Evolutionary conservation across 2,113 vertebrate genomes (phyloP).

Genomic region (Nipponia nippon): DNA sequence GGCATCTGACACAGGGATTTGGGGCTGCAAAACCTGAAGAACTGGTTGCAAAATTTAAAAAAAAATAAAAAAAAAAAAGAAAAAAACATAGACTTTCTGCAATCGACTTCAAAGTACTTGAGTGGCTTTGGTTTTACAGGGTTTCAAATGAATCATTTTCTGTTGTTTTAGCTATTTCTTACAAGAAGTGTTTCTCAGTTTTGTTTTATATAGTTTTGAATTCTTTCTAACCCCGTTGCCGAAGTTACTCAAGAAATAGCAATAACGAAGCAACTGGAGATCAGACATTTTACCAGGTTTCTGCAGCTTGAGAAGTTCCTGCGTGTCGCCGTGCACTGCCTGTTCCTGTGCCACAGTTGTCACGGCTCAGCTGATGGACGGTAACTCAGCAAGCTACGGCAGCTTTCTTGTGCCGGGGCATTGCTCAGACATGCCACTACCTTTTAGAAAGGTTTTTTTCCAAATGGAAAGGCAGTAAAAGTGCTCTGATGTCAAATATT

Average conservation of each 20-base stretch:
- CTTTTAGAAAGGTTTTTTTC: background rate
- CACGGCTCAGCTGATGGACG: fast-evolving
- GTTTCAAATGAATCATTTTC: background rate
- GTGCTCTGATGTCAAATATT: background rate
- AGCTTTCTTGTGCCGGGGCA: background rate
- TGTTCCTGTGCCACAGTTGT: background rate
- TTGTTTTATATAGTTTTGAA: background rate
- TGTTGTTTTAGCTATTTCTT: background rate
- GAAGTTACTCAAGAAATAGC: background rate
- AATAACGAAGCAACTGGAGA: background rate
- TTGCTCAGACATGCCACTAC: background rate
- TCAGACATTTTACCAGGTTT: background rate
- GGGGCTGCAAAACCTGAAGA: background rate
- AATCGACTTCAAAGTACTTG: background rate
- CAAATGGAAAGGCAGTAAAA: background rate
- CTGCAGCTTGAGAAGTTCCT: background rate
- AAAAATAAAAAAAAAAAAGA: background rate
- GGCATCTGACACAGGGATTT: background rate
- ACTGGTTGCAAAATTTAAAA: background rate
- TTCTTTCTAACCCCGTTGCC: background rate
- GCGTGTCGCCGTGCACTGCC: fast-evolving
- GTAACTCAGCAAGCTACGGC: background rate
- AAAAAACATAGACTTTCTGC: background rate
- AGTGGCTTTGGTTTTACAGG: background rate
- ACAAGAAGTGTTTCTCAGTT: background rate